Conservation (phyloP, 53 echinoderm and acorn worm genomes). For the Paracentrotus lividus region DNA sequence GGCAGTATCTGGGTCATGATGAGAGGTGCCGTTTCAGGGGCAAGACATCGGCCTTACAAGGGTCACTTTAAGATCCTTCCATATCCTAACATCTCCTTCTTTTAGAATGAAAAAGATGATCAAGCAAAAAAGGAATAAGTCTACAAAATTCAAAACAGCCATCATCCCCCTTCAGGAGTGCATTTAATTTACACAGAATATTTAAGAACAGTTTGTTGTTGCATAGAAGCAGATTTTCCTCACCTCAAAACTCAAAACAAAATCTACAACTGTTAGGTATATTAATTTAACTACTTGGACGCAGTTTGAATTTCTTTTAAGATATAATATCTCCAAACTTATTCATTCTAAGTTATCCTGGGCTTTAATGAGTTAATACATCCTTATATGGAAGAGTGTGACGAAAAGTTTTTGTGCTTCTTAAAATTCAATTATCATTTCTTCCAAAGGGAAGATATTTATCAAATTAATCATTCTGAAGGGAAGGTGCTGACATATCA, state of each 20-base stretch:
- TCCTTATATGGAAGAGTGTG: background rate
- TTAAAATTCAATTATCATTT: background rate
- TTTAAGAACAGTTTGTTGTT: background rate
- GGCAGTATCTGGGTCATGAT: slow-evolving; percentile 58
- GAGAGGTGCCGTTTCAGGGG: slow-evolving; percentile 42
- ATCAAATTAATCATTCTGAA: background rate
- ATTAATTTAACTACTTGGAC: background rate
- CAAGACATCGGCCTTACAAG: slow-evolving; percentile 53
- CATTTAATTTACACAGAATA: background rate
- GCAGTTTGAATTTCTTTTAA: no score
- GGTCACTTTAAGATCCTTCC: slow-evolving; percentile 46
- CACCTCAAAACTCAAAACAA: background rate
- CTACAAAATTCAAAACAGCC: slow-evolving; percentile 1
- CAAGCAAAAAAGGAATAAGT: background rate
- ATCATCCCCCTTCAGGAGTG: background rate
- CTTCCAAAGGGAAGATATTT: background rate
- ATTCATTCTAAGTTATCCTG: no score
- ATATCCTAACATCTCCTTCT: slow-evolving; percentile 39
- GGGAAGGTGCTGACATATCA: background rate
- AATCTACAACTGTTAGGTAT: background rate
- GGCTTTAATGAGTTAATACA: no score
- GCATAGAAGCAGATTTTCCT: background rate
- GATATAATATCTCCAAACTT: no score
- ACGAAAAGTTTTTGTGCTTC: background rate
- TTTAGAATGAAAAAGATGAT: slow-evolving; percentile 39